Conservation (phyloP, 1,140 invertebrate species). For the Drosophila repletoides region DNA sequence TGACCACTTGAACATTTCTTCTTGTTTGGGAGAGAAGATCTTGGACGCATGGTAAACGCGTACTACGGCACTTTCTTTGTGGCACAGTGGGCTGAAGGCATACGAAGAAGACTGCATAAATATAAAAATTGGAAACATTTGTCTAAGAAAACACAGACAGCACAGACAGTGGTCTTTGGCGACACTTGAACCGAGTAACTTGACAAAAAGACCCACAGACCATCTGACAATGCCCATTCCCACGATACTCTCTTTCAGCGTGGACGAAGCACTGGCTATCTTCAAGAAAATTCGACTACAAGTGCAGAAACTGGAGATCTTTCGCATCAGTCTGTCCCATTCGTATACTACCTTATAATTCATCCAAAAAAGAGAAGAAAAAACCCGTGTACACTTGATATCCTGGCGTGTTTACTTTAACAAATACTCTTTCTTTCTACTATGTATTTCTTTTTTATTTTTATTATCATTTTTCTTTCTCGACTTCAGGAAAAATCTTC, state of each 20-base stretch:
- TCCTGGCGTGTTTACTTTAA: slow-evolving; percentile 80
- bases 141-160: slow-evolving; percentile 60
- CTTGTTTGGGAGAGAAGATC: not conserved
- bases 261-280: slow-evolving; percentile 29
- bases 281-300: slow-evolving; percentile 41
- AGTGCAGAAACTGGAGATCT: slow-evolving; percentile 78
- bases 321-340: slow-evolving; percentile 42
- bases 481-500: slow-evolving; percentile 70
- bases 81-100: slow-evolving; percentile 42
- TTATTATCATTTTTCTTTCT: slow-evolving; percentile 62
- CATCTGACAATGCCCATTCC: slow-evolving; percentile 76
- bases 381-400: slow-evolving; percentile 72
- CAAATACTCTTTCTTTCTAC: slow-evolving; percentile 71
- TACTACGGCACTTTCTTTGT: slow-evolving; percentile 69
- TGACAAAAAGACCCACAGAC: slow-evolving; percentile 58
- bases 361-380: too few relatives aligned
- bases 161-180: slow-evolving; percentile 43
- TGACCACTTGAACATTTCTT: slow-evolving; percentile 66
- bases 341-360: too few relatives aligned
- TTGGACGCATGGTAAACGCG: slow-evolving; percentile 70
- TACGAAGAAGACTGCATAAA: slow-evolving; percentile 41
- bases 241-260: slow-evolving; percentile 71
- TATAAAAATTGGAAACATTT: slow-evolving; percentile 64
- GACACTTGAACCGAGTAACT: slow-evolving; percentile 74
- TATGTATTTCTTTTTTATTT: slow-evolving; percentile 66